Percentiles rank a stretch among this genome's conserved stretches.
phyloP scores from a whole-genome alignment of 2,888 invertebrate species.

The Nemoura dubitans region DNA sequence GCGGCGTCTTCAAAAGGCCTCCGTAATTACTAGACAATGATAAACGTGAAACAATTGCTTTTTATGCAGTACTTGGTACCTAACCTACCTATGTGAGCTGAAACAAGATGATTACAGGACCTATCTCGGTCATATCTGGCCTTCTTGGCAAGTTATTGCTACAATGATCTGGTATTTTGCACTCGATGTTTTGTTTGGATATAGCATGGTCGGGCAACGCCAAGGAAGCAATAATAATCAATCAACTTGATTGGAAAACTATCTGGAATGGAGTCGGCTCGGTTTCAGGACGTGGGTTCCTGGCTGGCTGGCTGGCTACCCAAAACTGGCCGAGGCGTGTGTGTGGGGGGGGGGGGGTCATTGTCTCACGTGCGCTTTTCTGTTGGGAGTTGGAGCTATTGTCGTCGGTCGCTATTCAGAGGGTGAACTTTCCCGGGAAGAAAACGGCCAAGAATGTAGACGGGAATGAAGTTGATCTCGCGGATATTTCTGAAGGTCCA shows the following conservation, averaged over 20 bases:
- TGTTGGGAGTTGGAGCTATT: background rate
- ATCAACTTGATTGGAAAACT: background rate
- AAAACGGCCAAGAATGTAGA: constrained; percentile 3
- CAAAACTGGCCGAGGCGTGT: background rate
- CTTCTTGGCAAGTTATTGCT: background rate
- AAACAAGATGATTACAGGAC: constrained; percentile 8
- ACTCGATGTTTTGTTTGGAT: background rate
- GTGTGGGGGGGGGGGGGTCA: background rate
- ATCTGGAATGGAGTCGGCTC: background rate
- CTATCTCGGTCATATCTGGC: background rate
- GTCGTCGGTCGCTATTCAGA: background rate
- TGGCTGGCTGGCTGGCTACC: background rate
- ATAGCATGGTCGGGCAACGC: background rate
- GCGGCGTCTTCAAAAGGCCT: constrained; percentile 19
- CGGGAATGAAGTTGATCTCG: background rate
- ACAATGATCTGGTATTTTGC: too few species aligned
- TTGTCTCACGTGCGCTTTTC: background rate
- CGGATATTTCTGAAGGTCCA: constrained; percentile 7
- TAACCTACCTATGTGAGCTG: background rate
- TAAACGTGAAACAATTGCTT: constrained; percentile 18
- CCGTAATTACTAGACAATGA: constrained; percentile 31
- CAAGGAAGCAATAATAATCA: background rate
- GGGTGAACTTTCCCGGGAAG: background rate
- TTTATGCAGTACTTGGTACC: constrained; percentile 20
- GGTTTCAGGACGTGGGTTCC: background rate